phyloP scores from a whole-genome alignment of 2,797 vertebrate species.

The Phalanger gymnotis region DNA sequence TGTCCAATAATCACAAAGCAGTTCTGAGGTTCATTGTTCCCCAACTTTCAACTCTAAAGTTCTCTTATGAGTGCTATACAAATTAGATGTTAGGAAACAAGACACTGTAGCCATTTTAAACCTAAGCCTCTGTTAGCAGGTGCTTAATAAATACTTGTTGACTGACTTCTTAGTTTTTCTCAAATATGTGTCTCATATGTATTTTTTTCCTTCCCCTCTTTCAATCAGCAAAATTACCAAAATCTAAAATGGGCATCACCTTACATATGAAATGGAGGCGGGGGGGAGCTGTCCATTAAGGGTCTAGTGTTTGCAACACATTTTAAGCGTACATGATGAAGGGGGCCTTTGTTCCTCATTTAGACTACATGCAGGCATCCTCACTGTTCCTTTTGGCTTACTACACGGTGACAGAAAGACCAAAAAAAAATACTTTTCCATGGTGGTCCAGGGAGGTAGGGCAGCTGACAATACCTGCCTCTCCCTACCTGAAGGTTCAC shows the following conservation, averaged over 20 bases:
- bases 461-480: not conserved
- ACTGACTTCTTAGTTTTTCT: not conserved
- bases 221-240: not conserved
- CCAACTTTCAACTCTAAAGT: not conserved
- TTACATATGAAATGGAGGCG: not conserved
- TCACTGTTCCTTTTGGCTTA: not conserved
- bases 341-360: not conserved
- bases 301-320: not conserved
- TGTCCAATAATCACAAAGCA: not conserved
- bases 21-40: not conserved
- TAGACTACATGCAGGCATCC: not conserved
- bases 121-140: not conserved
- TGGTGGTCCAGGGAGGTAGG: not conserved
- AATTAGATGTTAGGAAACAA: not conserved
- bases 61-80: not conserved
- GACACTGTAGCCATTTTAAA: not conserved
- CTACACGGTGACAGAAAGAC: not conserved
- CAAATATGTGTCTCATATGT: not conserved
- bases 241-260: not conserved
- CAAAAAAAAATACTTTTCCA: not conserved
- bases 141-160: not conserved
- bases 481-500: not conserved
- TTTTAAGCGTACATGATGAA: not conserved
- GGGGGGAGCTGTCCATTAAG: not conserved
- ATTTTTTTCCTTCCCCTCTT: not conserved